These are phyloP conservation scores for Tympanuchus pallidicinctus DNA, from an alignment of 2,113 vertebrate genomes.

Conservation along the genomic window DNA sequence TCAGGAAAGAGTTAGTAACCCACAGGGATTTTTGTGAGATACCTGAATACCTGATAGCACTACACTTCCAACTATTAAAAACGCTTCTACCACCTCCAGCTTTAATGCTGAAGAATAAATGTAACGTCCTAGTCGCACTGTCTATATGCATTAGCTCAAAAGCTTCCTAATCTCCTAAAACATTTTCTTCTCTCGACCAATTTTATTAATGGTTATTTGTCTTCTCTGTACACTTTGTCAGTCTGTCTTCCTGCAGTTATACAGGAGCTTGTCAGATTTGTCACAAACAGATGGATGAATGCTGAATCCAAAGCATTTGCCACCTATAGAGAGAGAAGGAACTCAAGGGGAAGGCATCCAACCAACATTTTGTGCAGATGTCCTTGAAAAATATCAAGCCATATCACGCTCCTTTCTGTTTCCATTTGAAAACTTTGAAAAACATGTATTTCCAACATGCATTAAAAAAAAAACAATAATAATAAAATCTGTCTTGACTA, in stretches of 20 bases:
- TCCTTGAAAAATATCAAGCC: background rate
- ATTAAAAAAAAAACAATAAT: conserved; percentile 10
- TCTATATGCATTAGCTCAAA: background rate
- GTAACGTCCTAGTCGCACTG: background rate
- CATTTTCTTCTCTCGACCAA: background rate
- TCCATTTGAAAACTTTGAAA: background rate
- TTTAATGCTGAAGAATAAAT: background rate
- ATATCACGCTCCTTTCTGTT: background rate
- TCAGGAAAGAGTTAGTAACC: background rate
- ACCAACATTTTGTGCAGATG: conserved; percentile 20
- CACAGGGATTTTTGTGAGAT: background rate
- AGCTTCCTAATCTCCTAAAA: background rate
- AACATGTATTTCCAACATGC: background rate
- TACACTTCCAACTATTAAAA: background rate
- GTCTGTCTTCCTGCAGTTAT: background rate
- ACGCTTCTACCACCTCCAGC: background rate
- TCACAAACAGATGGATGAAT: background rate
- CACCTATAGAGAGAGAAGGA: background rate
- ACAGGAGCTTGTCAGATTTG: conserved; percentile 9
- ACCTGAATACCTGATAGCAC: background rate
- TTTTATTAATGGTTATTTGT: conserved; percentile 13
- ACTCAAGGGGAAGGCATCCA: background rate
- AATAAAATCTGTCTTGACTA: background rate
- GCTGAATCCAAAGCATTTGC: background rate
- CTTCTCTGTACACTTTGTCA: background rate